phyloP scores from a whole-genome alignment of 2,113 vertebrate species.

The Hipposideros armiger region DNA sequence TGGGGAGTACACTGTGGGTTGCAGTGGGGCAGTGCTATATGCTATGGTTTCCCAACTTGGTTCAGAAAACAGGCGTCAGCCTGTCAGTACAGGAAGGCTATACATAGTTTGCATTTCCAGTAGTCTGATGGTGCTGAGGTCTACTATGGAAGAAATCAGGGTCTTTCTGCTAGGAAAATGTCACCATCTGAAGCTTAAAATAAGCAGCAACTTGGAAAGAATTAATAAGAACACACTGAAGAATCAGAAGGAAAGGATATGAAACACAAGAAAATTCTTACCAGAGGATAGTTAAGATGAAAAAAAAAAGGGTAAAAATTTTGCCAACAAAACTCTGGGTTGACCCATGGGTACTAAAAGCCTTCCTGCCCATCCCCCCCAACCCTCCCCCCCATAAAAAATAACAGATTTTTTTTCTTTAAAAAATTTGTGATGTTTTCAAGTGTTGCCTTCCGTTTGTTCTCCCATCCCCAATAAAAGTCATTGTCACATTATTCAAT shows the following conservation, averaged over 20 bases:
- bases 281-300: neutral
- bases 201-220: neutral
- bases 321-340: neutral
- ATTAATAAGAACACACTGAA: neutral
- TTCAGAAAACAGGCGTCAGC: neutral
- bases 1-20: neutral
- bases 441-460: neutral
- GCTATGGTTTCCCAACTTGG: neutral
- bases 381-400: neutral
- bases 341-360: neutral
- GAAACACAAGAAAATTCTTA: neutral
- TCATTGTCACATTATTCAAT: neutral
- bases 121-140: neutral
- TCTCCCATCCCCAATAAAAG: neutral
- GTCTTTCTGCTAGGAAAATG: neutral
- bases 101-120: neutral
- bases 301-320: neutral
- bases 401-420: neutral
- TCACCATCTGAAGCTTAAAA: neutral
- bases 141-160: neutral
- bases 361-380: neutral
- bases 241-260: neutral
- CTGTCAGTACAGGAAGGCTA: neutral
- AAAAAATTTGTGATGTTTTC: neutral
- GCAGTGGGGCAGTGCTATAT: neutral